These are phyloP conservation scores for Melozone crissalis DNA, from an alignment of 2,113 vertebrate genomes.

Conservation along the genomic window DNA sequence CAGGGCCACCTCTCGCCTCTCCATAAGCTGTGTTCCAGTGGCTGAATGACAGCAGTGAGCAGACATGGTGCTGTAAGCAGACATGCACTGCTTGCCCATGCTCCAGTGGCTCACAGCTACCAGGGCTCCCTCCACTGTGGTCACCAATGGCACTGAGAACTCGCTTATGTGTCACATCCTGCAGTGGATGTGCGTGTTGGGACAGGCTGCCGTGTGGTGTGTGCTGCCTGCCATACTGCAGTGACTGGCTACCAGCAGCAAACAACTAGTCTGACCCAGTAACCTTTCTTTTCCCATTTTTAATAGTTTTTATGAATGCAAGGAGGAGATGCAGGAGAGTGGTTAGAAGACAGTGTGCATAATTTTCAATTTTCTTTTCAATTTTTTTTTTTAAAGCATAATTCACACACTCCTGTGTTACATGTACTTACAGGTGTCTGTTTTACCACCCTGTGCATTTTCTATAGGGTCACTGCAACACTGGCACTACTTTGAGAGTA, in stretches of 20 bases:
- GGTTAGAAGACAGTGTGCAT: background rate
- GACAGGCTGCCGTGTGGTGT: background rate
- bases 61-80: background rate
- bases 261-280: background rate
- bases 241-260: background rate
- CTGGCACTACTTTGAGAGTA: background rate
- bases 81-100: background rate
- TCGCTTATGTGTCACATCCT: background rate
- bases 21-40: fast-evolving
- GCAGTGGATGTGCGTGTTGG: background rate
- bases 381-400: background rate
- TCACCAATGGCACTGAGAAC: background rate
- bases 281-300: background rate
- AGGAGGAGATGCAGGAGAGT: background rate
- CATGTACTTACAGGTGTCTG: background rate
- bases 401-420: background rate
- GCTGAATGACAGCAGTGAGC: background rate
- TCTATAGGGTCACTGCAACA: background rate
- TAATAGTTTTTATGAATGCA: background rate
- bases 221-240: background rate
- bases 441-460: background rate
- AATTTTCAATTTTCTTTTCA: background rate
- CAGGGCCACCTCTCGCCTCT: background rate
- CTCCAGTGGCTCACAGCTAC: background rate
- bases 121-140: background rate